Base-by-base conservation (phyloP, 2,888 invertebrate species). In the Itoplectis maculator region DNA sequence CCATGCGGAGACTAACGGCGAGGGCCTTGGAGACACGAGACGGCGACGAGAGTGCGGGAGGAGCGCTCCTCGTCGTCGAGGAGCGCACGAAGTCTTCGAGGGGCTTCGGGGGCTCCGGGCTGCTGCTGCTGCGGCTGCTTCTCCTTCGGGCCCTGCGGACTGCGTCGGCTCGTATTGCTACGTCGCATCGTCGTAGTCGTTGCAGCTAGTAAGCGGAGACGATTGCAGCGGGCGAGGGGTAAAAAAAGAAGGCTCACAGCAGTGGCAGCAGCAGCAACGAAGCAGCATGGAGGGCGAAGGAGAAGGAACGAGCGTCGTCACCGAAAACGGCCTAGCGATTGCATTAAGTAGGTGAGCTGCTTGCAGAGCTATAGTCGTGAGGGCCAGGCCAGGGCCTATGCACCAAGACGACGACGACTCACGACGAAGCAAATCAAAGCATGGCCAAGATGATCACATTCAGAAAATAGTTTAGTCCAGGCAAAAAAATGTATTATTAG, bases 261-360 rank as follows among this genome's bases (percentile, higher is more conserved):
- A 29, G 29, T 5, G 5, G 29, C 29, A 29, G 29, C 29, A 29
- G 29, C 29, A 65, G 73, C 61, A 66, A 68, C 59, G 35, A 70
- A 78, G 84, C 75, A 29, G 29, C 13, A 47, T 49, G 49, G 76
- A 79, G 54, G 77, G n/a, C 61, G 74, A 47, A 66, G 54, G 23
- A 42, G 54, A 65, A 70, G n/a, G n/a, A 75, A 77, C 47, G 54
- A 69, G 42, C 78, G 75, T 79, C 85, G 88, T 88, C 87, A 89
- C 90, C 89, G 88, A 92, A 91, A 92, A 91, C 89, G 88, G 89
- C 91, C 91, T 91, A 91, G 91, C 90, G 90, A 91, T 90, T 90
- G 90, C 89, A 91, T 91, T 90, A 90, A 90, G 90, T 91, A 90
- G 91, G 87, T 87, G 88, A 87, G 81, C 51, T 54, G 63, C 37